Conservation (phyloP, 2,113 vertebrate genomes). For the Stigmatopora argus region DNA sequence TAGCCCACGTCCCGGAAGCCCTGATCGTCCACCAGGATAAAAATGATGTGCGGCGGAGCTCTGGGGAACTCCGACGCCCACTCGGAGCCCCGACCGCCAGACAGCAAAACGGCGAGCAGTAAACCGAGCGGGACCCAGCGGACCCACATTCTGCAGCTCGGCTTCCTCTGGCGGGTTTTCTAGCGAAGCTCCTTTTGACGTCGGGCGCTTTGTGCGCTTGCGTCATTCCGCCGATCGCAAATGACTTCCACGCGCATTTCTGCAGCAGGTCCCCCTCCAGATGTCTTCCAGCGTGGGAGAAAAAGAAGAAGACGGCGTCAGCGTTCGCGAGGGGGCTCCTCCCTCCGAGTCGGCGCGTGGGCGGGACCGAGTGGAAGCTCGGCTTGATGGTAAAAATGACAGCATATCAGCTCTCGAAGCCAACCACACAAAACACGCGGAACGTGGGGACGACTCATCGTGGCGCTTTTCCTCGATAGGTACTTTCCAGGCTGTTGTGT, state of each 20-base stretch:
- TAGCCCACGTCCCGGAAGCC: constrained; percentile 95
- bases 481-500: neutral
- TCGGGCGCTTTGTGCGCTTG: neutral
- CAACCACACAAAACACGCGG: neutral
- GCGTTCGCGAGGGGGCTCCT: neutral
- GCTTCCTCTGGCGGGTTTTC: neutral
- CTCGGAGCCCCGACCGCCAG: constrained; percentile 71
- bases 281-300: constrained; percentile 30
- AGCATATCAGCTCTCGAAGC: neutral
- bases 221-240: neutral
- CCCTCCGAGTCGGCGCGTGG: neutral
- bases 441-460: neutral
- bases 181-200: neutral
- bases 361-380: neutral
- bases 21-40: constrained; percentile 93
- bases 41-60: constrained; percentile 83
- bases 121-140: constrained; percentile 70
- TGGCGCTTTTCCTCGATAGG: neutral
- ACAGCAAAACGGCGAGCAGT: constrained; percentile 68
- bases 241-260: neutral
- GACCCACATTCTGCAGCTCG: constrained; percentile 61
- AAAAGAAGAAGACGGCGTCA: neutral
- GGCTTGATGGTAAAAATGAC: neutral
- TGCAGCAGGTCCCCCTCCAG: constrained; percentile 9
- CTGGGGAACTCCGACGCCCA: constrained; percentile 46